Percentiles rank a stretch among this genome's conserved stretches.
phyloP scores from a whole-genome alignment of 2,888 invertebrate species.

The Spialia ferax region DNA sequence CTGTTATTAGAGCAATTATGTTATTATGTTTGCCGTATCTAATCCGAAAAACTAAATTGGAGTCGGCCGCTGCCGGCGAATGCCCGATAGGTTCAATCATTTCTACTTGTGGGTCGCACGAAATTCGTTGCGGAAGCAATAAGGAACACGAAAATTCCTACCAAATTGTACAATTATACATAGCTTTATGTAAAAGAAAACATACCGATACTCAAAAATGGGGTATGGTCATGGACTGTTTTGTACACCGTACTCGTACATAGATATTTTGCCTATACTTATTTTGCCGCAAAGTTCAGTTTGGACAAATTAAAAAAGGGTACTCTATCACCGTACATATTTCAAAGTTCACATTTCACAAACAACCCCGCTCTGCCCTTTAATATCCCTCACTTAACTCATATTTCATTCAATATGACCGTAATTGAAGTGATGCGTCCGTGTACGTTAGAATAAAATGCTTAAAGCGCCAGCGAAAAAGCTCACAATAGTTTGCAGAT shows the following conservation, averaged over 20 bases:
- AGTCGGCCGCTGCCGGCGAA: constrained; percentile 84
- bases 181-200: constrained; percentile 62
- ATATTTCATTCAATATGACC: constrained; percentile 86
- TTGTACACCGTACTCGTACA: constrained; percentile 73
- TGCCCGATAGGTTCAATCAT: constrained; percentile 84
- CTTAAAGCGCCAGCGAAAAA: constrained; percentile 66
- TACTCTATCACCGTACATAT: constrained; percentile 76
- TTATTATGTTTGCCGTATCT: constrained; percentile 86
- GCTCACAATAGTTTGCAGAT: constrained; percentile 65
- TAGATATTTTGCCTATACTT: too few relatives aligned
- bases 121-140: constrained; percentile 86
- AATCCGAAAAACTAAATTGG: constrained; percentile 87
- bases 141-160: constrained; percentile 83
- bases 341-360: constrained; percentile 83
- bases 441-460: constrained; percentile 66
- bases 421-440: constrained; percentile 78
- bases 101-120: constrained; percentile 84
- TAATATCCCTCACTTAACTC: constrained; percentile 86
- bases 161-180: constrained; percentile 75
- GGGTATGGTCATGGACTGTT: constrained; percentile 52
- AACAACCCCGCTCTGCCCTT: constrained; percentile 81
- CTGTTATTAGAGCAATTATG: constrained; percentile 86
- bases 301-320: constrained; percentile 85
- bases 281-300: constrained; percentile 77
- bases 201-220: constrained; percentile 60